These are phyloP conservation scores for Pomacea maculata DNA, from an alignment of 1,140 invertebrate species.

Conservation along the genomic window DNA sequence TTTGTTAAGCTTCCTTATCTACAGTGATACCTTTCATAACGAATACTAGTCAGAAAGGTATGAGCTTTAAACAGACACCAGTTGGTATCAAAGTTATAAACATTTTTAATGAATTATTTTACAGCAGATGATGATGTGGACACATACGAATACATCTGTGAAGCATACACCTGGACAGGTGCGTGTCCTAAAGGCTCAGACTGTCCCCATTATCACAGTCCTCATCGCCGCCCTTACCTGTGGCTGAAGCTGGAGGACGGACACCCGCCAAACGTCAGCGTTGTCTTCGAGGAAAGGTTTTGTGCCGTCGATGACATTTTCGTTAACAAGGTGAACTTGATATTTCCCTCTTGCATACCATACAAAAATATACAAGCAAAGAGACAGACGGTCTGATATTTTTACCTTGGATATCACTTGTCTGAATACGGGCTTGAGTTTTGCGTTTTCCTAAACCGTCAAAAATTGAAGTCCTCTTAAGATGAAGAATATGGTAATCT, in stretches of 20 bases:
- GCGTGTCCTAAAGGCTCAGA: not conserved
- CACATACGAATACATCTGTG: not conserved
- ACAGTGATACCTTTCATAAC: too few species aligned
- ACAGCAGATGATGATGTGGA: too few species aligned
- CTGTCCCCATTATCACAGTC: conserved; percentile 3
- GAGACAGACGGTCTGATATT: not conserved
- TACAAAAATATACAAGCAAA: not conserved
- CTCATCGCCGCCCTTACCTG: not conserved
- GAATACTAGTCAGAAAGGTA: too few species aligned
- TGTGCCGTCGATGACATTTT: not conserved
- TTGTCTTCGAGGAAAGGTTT: conserved; percentile 1
- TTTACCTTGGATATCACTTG: too few species aligned
- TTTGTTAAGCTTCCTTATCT: too few species aligned
- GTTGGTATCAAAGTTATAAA: too few species aligned
- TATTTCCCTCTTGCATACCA: not conserved
- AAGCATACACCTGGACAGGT: conserved; percentile 1
- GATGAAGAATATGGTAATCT: not conserved
- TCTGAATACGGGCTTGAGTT: not conserved
- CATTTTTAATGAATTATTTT: too few species aligned
- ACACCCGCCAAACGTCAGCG: not conserved
- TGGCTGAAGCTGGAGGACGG: not conserved
- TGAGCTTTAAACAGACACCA: too few species aligned
- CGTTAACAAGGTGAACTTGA: not conserved
- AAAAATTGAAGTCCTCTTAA: not conserved
- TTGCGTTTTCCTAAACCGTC: not conserved